Base-by-base conservation (phyloP, 1,140 invertebrate species). In the Macrobrachium nipponense region DNA sequence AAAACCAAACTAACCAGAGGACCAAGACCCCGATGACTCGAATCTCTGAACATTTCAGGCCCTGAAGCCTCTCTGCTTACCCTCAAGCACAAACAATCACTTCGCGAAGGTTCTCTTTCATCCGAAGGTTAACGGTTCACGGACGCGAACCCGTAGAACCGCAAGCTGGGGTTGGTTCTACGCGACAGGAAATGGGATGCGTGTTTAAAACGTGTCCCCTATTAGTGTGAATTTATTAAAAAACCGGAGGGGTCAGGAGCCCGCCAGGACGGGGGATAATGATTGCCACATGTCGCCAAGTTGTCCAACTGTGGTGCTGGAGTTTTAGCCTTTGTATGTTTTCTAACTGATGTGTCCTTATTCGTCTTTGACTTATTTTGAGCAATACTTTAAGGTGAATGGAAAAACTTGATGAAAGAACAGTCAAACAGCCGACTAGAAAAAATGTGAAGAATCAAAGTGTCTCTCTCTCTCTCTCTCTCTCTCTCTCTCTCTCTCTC, bases 171-270 rank as follows among this genome's bases (percentile, higher is more conserved):
- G 43, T 27, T 11, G 73, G 58, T 18, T 58, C 15, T n/a, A 7
- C 5, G n/a, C 58, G 58, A 14, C 75, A 51, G 75, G 75, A 77
- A 61, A 77, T 61, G 75, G 18, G 75, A 77, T 51, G 75, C 75
- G 75, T 77, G 75, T 77, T 77, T 77, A 77, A 77, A 77, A 77
- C 75, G 75, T 77, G 75, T 59, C 75, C 51, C 75, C 75, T 59
- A 77, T 77, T 77, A 77, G 75, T 77, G 75, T 77, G 51, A 77
- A 77, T 77, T 59, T 77, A 77, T 77, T 77, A 59, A 77, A 77
- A 77, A 77, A 77, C 44, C 14, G 8, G 20, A 43, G 68, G 66
- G 66, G n/a, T 51, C 51, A 51, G n/a, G 66, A 43, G 68, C 15
- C 68, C 15, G 68, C 23, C n/a, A 15, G 11, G 64, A 66, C 5